Conservation (phyloP, 2,797 vertebrate genomes). For the Mallotus villosus region DNA sequence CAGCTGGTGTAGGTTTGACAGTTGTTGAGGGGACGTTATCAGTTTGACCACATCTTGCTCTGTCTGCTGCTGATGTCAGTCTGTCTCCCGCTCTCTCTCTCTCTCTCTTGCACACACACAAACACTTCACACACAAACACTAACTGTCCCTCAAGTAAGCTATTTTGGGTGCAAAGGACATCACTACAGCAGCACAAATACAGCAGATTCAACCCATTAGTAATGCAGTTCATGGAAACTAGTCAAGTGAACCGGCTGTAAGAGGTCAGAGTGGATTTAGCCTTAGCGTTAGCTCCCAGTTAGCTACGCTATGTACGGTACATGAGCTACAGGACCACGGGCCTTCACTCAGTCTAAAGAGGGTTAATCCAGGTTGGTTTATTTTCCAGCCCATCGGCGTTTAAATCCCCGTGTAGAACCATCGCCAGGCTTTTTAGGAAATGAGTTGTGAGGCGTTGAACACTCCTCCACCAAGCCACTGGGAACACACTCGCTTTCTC, state of each 20-base stretch:
- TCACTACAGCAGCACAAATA: neutral
- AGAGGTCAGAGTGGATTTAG: neutral
- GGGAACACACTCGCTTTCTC: too few species aligned
- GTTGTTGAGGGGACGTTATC: conserved; percentile 2
- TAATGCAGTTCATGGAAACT: neutral
- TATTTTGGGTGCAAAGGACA: neutral
- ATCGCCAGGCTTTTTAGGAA: neutral
- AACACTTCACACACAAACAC: neutral
- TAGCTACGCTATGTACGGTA: neutral
- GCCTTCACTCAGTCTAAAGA: neutral
- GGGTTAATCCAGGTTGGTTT: neutral
- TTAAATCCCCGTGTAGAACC: neutral
- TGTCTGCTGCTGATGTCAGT: conserved; percentile 2
- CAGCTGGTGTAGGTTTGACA: conserved; percentile 5
- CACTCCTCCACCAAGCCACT: too few species aligned
- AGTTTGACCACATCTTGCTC: conserved; percentile 8
- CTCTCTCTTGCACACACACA: neutral
- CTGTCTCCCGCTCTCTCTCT: neutral
- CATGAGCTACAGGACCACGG: neutral
- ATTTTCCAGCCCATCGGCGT: neutral
- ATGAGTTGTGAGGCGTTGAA: neutral
- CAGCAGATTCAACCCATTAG: neutral
- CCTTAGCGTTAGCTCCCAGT: neutral
- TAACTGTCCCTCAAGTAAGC: neutral
- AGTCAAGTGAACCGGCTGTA: neutral